Evolutionary conservation across 2,888 invertebrate species (phyloP).

Genomic region (Aporophyla lueneburgensis): DNA sequence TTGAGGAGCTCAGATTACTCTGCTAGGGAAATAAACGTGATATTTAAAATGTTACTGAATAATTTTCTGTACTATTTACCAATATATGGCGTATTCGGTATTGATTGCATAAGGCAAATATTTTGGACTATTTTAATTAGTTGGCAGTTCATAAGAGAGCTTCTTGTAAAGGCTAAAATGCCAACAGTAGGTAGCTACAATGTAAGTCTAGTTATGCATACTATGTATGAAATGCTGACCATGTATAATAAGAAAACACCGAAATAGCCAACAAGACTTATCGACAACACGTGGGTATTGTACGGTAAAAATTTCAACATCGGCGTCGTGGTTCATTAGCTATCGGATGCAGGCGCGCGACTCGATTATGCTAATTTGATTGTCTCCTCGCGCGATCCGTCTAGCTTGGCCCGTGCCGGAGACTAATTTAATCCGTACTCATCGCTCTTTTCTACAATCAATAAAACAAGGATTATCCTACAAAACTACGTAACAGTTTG

Average conservation of each 20-base stretch:
- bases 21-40: constrained; percentile 16
- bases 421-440: constrained; percentile 54
- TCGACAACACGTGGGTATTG: constrained; percentile 38
- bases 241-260: constrained; percentile 4
- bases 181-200: not conserved
- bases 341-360: constrained; percentile 59
- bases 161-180: not conserved
- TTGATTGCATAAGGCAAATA: not conserved
- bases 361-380: constrained; percentile 69
- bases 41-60: constrained; percentile 8
- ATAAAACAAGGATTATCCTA: constrained; percentile 47
- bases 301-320: constrained; percentile 56
- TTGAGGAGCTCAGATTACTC: constrained; percentile 41
- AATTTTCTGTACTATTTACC: constrained; percentile 1
- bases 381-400: constrained; percentile 53
- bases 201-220: not conserved
- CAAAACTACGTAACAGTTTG: constrained; percentile 34
- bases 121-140: not conserved
- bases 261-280: not conserved
- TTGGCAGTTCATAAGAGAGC: not conserved
- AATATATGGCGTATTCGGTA: not conserved
- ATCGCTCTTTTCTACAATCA: constrained; percentile 46
- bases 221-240: not conserved
- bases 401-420: constrained; percentile 49
- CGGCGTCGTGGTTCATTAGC: constrained; percentile 58